Evolutionary conservation across 2,888 invertebrate genomes (phyloP), one percentile per base, ranked within the genome.

Genomic region (Onchidella celtica): DNA sequence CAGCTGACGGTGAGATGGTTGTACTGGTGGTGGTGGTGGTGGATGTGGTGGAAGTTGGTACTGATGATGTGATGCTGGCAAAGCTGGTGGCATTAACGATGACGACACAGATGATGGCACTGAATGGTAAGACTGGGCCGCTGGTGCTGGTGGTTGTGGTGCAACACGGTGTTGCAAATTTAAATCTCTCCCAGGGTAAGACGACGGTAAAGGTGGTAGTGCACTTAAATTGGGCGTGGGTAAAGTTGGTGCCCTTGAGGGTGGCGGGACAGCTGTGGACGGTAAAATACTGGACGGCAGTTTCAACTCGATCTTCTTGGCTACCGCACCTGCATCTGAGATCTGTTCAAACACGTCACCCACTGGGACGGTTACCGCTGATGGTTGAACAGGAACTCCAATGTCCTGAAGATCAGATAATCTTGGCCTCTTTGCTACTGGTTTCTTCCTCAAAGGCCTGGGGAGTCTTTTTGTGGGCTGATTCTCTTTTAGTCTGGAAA

Each of bases 391-490:
- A 1, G 80, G 63, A n/a, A 65, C 27, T 11, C 84, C 85, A 68
- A 79, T 78, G 47, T 86, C 85, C 55, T 87, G 85, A 29, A 86
- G 82, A 6, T 84, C 81, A n/a, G 81, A 36, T 14, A 87, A 82
- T 76, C 94, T 95, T 0, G 95, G 95, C 83, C 94, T 94, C 90
- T 95, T 95, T 21, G 75, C 73, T 1, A 86, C 84, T 75, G 61
- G 79, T 47, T 80, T 84, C 32, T 66, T 76, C n/a, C n/a, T n/a
- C n/a, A 65, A 68, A 32, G 55, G 66, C n/a, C 78, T 84, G 6
- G 63, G 40, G 11, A 75, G 83, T 75, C 87, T 83, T 79, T 88
- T 88, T 24, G 95, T 89, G 32, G 90, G 70, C 1, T 72, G 75
- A 89, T 94, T 4, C 24, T 69, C 69, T 59, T 75, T 72, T 27